Percentiles rank a stretch among this genome's conserved stretches.
These are phyloP conservation scores for Lepeophtheirus salmonis DNA, from an alignment of 1,140 invertebrate species.

Conservation along the genomic window DNA sequence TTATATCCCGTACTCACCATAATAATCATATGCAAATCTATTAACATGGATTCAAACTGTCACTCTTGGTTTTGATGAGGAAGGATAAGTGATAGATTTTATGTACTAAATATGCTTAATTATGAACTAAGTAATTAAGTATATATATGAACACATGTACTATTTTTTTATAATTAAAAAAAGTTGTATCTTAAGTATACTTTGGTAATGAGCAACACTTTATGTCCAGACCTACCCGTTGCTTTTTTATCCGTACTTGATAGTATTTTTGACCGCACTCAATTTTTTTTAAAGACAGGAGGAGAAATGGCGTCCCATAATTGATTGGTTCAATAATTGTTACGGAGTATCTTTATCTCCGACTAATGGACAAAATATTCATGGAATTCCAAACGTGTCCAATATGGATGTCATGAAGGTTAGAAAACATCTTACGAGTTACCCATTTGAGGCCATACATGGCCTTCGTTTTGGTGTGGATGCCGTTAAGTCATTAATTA, in stretches of 20 bases:
- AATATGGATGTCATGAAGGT: slow-evolving; percentile 44
- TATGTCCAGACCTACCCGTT: not conserved
- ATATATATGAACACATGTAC: not conserved
- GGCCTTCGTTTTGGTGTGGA: slow-evolving; percentile 70
- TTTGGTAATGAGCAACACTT: not conserved
- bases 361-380: not conserved
- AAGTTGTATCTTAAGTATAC: not conserved
- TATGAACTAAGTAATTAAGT: not conserved
- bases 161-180: not conserved
- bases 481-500: slow-evolving; percentile 66
- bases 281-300: slow-evolving; percentile 36
- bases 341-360: slow-evolving; percentile 39
- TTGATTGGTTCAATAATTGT: slow-evolving; percentile 58
- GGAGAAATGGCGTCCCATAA: slow-evolving; percentile 63
- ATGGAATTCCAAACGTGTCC: slow-evolving; percentile 35
- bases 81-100: too few species aligned
- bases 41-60: too few species aligned
- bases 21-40: too few species aligned
- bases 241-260: not conserved
- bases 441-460: slow-evolving; percentile 51
- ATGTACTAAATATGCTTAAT: slow-evolving; percentile 33
- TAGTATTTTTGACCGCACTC: not conserved
- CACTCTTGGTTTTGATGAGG: too few species aligned
- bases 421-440: slow-evolving; percentile 48
- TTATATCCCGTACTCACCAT: too few species aligned